Percentiles rank a stretch among this genome's conserved stretches.
Evolutionary conservation across 2,888 invertebrate genomes (phyloP).

Genomic region (Hymenopus coronatus): DNA sequence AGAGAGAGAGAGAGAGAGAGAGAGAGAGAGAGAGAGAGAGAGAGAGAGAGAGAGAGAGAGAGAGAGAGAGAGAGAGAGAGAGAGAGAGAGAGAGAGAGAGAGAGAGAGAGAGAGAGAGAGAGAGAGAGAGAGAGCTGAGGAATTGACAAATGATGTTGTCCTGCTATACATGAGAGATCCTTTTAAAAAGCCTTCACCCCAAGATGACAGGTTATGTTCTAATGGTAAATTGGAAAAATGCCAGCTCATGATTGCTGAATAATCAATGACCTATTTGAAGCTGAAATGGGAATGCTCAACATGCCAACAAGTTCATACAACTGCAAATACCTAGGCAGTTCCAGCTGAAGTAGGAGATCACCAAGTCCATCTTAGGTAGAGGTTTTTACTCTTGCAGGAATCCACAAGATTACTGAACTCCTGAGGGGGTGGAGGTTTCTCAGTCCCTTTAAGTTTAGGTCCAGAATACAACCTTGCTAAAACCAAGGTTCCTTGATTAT

Average conservation of each 20-base stretch:
- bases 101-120: neutral
- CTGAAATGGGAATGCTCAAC: constrained; percentile 5
- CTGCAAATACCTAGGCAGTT: constrained; percentile 4
- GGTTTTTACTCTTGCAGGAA: too few species aligned
- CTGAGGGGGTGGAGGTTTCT: too few species aligned
- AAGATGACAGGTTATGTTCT: constrained; percentile 12
- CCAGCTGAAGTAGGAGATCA: too few species aligned
- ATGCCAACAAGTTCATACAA: constrained; percentile 7
- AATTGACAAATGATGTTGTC: constrained; percentile 13
- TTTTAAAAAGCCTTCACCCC: constrained; percentile 12
- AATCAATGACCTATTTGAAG: constrained; percentile 14
- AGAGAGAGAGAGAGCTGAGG: neutral
- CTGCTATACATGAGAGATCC: constrained; percentile 1
- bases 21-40: neutral
- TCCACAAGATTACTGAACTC: too few species aligned
- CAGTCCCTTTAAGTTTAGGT: too few species aligned
- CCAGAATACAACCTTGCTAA: too few species aligned
- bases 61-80: neutral
- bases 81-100: neutral
- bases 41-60: neutral
- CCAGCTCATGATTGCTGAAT: neutral
- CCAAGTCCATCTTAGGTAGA: constrained; percentile 17
- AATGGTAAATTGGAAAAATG: constrained; percentile 1
- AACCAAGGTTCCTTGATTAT: too few species aligned
- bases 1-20: neutral